Evolutionary conservation across 1,140 invertebrate genomes (phyloP), one percentile per base, ranked within the genome.

Genomic region (Diuraphis noxia): DNA sequence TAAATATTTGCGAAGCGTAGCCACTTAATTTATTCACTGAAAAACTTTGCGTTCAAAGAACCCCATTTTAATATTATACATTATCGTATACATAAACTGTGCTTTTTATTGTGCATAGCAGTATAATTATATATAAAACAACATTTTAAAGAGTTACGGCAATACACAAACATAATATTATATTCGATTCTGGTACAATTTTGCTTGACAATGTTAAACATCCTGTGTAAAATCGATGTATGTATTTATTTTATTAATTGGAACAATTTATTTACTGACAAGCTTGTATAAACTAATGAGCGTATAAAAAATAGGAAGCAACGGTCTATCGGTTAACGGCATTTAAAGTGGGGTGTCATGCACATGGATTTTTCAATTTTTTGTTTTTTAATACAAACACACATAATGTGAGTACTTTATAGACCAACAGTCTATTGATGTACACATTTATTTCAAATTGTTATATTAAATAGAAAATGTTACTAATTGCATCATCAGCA

Each of bases 31-130:
- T 86, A 52, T 86, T 52, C 85, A 86, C 49, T 52, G 85, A 86
- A 86, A 52, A 86, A 86, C 85, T 86, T 86, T 86, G 36, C 85
- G 30, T 49, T n/a, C 82, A 49, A 46, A 85, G 41, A 85, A 85
- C 84, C 9, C n/a, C 2, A 41, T 82, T 82, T 41, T 13, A 21
- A 41, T 82, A 49, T 49, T 46, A 46, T 46, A 46, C 43, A 49
- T 49, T 49, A 49, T 49, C 3, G 19, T 49, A 17, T 17, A 72
- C n/a, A 63, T 19, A n/a, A 30, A 5, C 9, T 7, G 30, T 30
- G 30, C 30, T 30, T 10, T 9, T 30, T 56, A 30, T 30, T 25
- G 25, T 0, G 9, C 56, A n/a, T n/a, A 72, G 30, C 6, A 63
- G 30, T 34, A n/a, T 72, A 72, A 72, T 72, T 72, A 72, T 72